phyloP scores from a whole-genome alignment of 2,797 vertebrate genomes.

The Rhynchotus rufescens region DNA sequence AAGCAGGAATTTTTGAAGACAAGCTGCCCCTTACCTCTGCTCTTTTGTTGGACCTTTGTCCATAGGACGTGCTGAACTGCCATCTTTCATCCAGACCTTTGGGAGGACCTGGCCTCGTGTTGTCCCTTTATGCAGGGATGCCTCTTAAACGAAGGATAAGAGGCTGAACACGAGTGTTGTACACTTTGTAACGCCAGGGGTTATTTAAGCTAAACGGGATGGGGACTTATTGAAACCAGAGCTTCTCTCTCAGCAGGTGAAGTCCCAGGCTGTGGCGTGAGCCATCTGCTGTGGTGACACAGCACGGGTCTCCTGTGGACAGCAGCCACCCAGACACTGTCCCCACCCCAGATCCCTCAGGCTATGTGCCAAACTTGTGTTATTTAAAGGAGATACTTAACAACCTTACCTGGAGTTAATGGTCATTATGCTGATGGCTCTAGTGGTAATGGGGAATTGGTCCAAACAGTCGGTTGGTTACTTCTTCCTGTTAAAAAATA shows the following conservation, averaged over 20 bases:
- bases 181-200: neutral
- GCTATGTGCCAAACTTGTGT: neutral
- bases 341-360: neutral
- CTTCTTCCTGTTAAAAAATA: neutral
- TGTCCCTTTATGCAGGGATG: neutral
- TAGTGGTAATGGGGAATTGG: neutral
- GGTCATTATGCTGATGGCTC: neutral
- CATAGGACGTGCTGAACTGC: neutral
- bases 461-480: neutral
- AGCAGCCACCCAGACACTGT: neutral
- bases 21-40: neutral
- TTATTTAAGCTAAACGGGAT: neutral
- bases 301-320: accelerated
- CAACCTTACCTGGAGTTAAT: neutral
- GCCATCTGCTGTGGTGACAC: neutral
- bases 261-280: accelerated
- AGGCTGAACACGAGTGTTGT: neutral
- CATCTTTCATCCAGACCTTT: neutral
- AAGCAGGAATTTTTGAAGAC: neutral
- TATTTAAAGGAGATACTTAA: neutral
- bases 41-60: neutral
- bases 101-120: neutral
- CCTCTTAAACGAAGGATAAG: neutral
- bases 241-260: accelerated
- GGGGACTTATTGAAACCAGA: neutral